These are phyloP conservation scores for Alexandromys fortis DNA, from an alignment of 2,113 vertebrate genomes.

Conservation along the genomic window DNA sequence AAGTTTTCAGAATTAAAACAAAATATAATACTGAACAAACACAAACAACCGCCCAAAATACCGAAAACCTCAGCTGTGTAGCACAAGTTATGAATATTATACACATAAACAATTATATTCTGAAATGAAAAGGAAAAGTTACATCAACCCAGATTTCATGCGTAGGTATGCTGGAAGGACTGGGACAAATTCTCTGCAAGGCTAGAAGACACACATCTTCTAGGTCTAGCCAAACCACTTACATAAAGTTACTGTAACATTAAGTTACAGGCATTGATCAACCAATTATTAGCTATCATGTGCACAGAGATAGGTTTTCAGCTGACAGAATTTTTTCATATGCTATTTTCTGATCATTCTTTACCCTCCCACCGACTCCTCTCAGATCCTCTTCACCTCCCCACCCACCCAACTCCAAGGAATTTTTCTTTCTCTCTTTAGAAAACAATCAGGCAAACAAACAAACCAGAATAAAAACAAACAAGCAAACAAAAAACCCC, in stretches of 20 bases:
- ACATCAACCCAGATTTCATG: neutral
- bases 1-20: constrained; percentile 12
- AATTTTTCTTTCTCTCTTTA: neutral
- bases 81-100: neutral
- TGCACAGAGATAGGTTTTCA: neutral
- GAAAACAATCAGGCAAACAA: neutral
- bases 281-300: neutral
- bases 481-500: neutral
- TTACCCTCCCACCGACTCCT: too few relatives aligned
- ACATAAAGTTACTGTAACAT: neutral
- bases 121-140: neutral
- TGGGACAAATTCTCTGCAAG: neutral
- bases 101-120: neutral
- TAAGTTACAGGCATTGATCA: neutral
- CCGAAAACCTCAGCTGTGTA: neutral
- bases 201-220: neutral
- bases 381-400: neutral
- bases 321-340: neutral
- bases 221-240: neutral
- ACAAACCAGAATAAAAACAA: neutral
- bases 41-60: neutral
- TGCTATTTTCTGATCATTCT: neutral
- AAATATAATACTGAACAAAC: neutral
- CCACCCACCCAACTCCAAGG: neutral
- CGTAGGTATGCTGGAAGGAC: neutral